phyloP scores from a whole-genome alignment of 2,113 vertebrate genomes.

The Aegithalos caudatus region DNA sequence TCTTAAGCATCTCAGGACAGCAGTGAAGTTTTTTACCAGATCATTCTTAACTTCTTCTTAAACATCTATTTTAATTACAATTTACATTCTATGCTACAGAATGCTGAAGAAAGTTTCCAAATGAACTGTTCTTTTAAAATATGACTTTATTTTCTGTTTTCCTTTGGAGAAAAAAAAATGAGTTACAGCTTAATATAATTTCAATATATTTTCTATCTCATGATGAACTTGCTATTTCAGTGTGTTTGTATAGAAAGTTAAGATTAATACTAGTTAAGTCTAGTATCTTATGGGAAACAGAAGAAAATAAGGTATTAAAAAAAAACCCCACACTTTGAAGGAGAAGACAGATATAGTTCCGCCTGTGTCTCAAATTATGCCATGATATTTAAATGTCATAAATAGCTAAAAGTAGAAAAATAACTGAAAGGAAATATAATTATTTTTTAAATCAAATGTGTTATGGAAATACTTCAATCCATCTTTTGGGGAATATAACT shows the following conservation, averaged over 20 bases:
- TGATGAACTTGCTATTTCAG: not conserved
- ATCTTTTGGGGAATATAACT: not conserved
- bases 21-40: not conserved
- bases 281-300: not conserved
- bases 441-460: not conserved
- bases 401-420: not conserved
- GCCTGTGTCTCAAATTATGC: not conserved
- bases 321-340: not conserved
- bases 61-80: not conserved
- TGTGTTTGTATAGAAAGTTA: not conserved
- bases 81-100: not conserved
- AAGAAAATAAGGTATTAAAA: not conserved
- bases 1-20: not conserved
- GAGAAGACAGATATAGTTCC: not conserved
- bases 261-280: not conserved
- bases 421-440: not conserved
- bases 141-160: not conserved
- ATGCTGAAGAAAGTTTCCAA: not conserved
- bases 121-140: not conserved
- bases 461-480: not conserved
- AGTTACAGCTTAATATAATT: not conserved
- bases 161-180: not conserved
- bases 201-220: not conserved
- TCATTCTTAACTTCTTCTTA: not conserved
- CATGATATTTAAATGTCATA: not conserved